Evolutionary conservation across 2,888 invertebrate species (phyloP).

Genomic region (Urechis unicinctus): DNA sequence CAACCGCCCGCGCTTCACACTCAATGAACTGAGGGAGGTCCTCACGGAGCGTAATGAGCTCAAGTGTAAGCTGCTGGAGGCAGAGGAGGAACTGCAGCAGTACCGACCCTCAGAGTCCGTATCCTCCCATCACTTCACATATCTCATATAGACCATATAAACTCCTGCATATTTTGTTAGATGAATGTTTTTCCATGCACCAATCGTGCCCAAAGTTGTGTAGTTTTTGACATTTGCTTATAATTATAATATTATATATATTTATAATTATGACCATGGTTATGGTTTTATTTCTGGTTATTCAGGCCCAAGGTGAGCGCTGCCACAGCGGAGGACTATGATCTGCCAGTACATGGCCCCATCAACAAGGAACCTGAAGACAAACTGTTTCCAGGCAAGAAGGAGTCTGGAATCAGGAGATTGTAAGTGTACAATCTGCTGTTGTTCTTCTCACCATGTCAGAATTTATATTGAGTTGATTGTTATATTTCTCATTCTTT

Average conservation of each 20-base stretch:
- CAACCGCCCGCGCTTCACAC: constrained; percentile 74
- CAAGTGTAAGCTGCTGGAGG: constrained; percentile 81
- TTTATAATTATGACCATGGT: too few species aligned
- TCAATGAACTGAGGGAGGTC: constrained; percentile 77
- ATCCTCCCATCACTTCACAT: too few species aligned
- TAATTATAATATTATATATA: too few species aligned
- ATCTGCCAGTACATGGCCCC: constrained; percentile 92
- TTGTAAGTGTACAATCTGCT: constrained; percentile 46
- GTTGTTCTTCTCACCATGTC: too few species aligned
- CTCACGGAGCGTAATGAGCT: constrained; percentile 89
- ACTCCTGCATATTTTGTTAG: too few species aligned
- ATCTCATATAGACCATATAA: too few species aligned
- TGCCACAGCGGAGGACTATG: constrained; percentile 46
- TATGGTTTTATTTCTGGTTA: not conserved
- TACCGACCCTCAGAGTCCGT: constrained; percentile 60
- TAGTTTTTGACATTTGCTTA: too few species aligned
- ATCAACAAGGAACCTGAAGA: constrained; percentile 94
- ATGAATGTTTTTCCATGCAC: too few species aligned
- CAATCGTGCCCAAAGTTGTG: too few species aligned
- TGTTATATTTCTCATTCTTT: too few species aligned
- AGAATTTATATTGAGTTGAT: too few species aligned
- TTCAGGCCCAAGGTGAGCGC: not conserved
- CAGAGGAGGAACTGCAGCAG: constrained; percentile 84
- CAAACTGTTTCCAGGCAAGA: constrained; percentile 73
- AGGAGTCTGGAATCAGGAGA: constrained; percentile 61